These are phyloP conservation scores for Hermodice carunculata DNA, from an alignment of 2,888 invertebrate species.

Conservation along the genomic window DNA sequence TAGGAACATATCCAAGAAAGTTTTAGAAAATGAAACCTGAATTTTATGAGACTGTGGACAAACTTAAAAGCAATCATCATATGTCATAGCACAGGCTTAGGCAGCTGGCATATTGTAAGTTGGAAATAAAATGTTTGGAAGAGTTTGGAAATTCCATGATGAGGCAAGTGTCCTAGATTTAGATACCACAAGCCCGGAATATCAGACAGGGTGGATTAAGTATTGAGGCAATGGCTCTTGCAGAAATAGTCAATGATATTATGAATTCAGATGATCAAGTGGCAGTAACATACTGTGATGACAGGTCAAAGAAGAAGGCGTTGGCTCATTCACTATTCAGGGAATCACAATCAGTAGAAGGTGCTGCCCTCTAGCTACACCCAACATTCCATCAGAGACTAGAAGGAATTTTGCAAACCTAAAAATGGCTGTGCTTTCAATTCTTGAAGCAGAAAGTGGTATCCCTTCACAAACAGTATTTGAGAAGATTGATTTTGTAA, in stretches of 20 bases:
- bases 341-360: conserved; percentile 5
- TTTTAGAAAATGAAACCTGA: conserved; percentile 12
- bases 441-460: conserved; percentile 11
- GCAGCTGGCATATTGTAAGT: conserved; percentile 4
- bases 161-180: too few relatives aligned
- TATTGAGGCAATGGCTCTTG: not conserved
- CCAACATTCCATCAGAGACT: not conserved
- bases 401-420: conserved; percentile 6
- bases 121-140: conserved; percentile 11
- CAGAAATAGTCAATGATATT: conserved; percentile 6
- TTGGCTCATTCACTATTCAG: not conserved
- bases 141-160: conserved; percentile 5
- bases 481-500: not conserved
- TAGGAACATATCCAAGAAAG: too few relatives aligned
- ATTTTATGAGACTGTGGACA: conserved; percentile 11
- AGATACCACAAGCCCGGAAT: too few relatives aligned
- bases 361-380: not conserved
- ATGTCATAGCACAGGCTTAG: conserved; percentile 2
- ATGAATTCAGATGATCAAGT: conserved; percentile 4
- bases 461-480: not conserved
- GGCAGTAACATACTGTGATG: conserved; percentile 4
- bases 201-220: conserved; percentile 1
- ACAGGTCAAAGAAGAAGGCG: conserved; percentile 8
- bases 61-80: conserved; percentile 4
- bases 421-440: not conserved